These are phyloP conservation scores for Corythornis cristatus DNA, from an alignment of 2,113 vertebrate genomes.

Conservation along the genomic window DNA sequence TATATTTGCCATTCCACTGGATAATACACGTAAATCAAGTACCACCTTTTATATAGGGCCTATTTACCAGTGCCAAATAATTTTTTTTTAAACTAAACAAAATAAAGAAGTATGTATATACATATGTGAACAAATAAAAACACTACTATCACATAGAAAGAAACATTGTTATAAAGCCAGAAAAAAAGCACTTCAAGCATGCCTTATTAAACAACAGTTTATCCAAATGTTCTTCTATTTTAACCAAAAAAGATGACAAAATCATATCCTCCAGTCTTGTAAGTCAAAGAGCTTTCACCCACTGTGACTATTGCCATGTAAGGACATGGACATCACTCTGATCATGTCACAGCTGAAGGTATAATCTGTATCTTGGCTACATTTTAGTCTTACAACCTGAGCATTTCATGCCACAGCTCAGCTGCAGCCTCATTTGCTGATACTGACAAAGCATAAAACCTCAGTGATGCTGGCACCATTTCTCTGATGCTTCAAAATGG, in stretches of 20 bases:
- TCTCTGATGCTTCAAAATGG: neutral
- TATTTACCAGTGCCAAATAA: neutral
- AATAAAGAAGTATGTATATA: neutral
- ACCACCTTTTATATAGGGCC: neutral
- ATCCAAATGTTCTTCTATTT: neutral
- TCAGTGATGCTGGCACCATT: neutral
- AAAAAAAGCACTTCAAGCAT: neutral
- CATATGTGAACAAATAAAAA: neutral
- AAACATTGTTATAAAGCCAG: neutral
- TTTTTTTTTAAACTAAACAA: too few relatives aligned
- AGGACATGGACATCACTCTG: neutral
- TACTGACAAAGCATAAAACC: neutral
- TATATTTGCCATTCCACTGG: neutral
- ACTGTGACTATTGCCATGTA: rapidly evolving
- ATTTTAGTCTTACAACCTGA: neutral
- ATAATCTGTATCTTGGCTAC: neutral
- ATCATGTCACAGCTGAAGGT: neutral
- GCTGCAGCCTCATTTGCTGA: neutral
- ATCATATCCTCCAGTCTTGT: neutral
- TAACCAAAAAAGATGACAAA: neutral
- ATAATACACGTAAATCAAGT: neutral
- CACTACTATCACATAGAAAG: neutral
- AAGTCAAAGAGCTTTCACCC: neutral
- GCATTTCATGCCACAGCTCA: neutral
- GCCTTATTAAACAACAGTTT: neutral